Conservation (phyloP, 2,888 invertebrate genomes). For the Melangyna quadrimaculata region DNA sequence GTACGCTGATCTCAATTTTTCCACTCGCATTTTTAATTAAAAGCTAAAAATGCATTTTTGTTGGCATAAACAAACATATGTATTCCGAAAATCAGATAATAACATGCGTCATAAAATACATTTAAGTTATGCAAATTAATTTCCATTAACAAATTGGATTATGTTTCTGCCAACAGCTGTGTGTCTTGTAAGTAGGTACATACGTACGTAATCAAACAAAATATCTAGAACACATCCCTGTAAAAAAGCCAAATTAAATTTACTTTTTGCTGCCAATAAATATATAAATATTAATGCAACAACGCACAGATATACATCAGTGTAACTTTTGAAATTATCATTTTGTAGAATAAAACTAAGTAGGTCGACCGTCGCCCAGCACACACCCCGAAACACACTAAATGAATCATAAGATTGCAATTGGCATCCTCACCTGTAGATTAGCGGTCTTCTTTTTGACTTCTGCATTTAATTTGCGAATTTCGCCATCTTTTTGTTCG, state of each 20-base stretch:
- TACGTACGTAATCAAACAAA: conserved; percentile 6
- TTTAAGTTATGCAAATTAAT: conserved; percentile 8
- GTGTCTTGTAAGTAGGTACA: background rate
- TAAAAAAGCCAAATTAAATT: conserved; percentile 12
- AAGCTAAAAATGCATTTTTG: background rate
- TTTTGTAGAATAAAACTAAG: background rate
- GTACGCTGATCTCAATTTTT: background rate
- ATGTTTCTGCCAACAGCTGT: conserved; percentile 14
- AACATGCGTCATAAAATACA: conserved; percentile 27
- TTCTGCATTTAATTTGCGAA: conserved; percentile 82
- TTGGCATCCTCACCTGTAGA: conserved; percentile 75
- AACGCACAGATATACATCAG: background rate
- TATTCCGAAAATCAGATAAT: conserved; percentile 9
- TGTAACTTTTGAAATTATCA: background rate
- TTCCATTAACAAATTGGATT: conserved; percentile 14
- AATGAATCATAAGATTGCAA: conserved; percentile 22
- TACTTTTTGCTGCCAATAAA: conserved; percentile 25
- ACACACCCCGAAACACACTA: background rate
- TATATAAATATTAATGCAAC: background rate
- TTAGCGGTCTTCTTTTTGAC: conserved; percentile 79
- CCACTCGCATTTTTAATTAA: background rate
- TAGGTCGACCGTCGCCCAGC: background rate
- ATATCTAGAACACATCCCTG: conserved; percentile 39
- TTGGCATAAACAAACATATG: too few species aligned
- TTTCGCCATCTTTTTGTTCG: conserved; percentile 82